Evolutionary conservation across 1,140 invertebrate genomes (phyloP), one percentile per base, ranked within the genome.

Genomic region (Venturia canescens): DNA sequence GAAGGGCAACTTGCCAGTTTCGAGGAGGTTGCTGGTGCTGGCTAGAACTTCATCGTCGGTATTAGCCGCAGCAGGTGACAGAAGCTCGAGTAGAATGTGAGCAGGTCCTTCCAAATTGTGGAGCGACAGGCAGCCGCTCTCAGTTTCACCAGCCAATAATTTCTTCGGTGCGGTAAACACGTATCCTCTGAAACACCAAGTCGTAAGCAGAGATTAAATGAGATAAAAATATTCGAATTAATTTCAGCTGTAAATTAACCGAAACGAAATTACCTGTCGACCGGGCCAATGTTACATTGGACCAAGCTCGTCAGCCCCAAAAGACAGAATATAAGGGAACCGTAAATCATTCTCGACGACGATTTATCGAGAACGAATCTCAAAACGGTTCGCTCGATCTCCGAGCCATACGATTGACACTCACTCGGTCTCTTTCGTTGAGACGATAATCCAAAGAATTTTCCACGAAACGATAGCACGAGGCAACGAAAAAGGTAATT

Each of bases 91-190:
- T 57, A 84, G 76, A 82, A 92, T 86, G 38, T 90, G 83, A 21
- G 89, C 92, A 16, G 90, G 89, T n/a, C 88, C 86, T n/a, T 90
- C 88, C 67, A 92, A 83, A 84, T 92, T 90, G 80, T 93, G 90
- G 16, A 92, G 78, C 7, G 92, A 91, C 27, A 93, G 84, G 78
- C 92, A 92, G 15, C 90, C 87, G 44, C 85, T 90, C 75, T 92
- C 91, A 11, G 86, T 89, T 69, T 90, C 88, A 3, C 90, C 91
- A 3, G 91, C 88, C 21, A 92, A 82, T 38, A 93, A 83, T 53
- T 86, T 84, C 75, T 90, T 91, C 3, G 92, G 92, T 6, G 89
- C 89, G 0, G 89, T 92, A 26, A 93, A 90, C 7, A 93, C 84
- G 71, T 93, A 93, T 69, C 92, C 92, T 78, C 91, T 90, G 76